Percentiles rank a stretch among this genome's conserved stretches.
phyloP scores from a whole-genome alignment of 2,113 vertebrate genomes.

The Elanus axillaris region DNA sequence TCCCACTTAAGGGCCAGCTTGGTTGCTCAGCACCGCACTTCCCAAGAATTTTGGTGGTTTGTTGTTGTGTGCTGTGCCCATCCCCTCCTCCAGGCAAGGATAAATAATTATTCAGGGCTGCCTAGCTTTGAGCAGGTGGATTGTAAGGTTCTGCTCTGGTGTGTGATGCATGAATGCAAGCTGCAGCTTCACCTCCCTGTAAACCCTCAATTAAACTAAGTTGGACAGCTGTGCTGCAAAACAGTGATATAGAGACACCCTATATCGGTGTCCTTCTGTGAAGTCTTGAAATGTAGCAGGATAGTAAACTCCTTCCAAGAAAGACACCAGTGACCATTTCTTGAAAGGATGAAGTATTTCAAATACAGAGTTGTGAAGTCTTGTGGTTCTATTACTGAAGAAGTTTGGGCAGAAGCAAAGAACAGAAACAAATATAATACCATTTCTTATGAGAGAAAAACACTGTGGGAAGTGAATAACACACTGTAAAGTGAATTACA shows the following conservation, averaged over 20 bases:
- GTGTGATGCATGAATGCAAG: neutral
- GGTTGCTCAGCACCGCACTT: neutral
- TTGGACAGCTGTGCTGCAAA: neutral
- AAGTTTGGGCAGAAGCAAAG: neutral
- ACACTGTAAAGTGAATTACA: neutral
- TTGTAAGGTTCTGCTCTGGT: neutral
- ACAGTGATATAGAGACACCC: neutral
- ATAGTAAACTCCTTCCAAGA: neutral
- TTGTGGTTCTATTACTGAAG: neutral
- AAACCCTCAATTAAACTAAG: neutral
- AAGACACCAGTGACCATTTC: neutral
- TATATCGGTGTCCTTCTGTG: neutral
- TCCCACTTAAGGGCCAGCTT: neutral
- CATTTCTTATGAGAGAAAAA: neutral
- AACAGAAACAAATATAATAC: neutral
- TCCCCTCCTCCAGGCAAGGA: neutral
- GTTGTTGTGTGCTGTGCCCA: neutral
- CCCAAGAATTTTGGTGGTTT: neutral
- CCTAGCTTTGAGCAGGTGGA: neutral
- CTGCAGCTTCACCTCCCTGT: neutral
- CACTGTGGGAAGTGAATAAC: neutral
- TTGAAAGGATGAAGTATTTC: neutral
- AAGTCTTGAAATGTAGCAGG: neutral
- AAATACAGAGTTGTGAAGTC: neutral
- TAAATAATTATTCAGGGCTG: neutral